Evolutionary conservation across 2,113 vertebrate species (phyloP).

Genomic region (Gambusia holbrooki): DNA sequence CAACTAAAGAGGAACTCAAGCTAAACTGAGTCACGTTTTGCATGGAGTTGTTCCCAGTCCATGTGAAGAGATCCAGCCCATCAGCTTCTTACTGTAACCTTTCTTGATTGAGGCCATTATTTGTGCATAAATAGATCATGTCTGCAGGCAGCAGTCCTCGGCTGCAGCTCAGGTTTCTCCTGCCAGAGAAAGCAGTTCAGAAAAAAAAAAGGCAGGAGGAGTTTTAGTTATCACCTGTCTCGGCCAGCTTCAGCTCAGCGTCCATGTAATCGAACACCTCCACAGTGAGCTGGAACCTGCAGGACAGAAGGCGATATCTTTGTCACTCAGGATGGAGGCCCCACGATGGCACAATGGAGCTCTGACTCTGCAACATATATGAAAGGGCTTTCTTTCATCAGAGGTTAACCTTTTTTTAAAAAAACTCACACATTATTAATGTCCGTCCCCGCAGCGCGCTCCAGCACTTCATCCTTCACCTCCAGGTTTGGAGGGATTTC

Average conservation of each 20-base stretch:
- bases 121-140: slow-evolving; percentile 57
- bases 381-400: slow-evolving; percentile 1
- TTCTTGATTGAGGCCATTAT: slow-evolving; percentile 8
- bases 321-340: slow-evolving; percentile 42
- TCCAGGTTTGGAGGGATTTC: slow-evolving; percentile 92
- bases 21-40: not conserved
- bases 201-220: slow-evolving; percentile 25
- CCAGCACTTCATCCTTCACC: slow-evolving; percentile 89
- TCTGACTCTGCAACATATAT: slow-evolving; percentile 10
- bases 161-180: slow-evolving; percentile 58
- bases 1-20: slow-evolving; percentile 11
- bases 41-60: not conserved
- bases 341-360: slow-evolving; percentile 10
- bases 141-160: slow-evolving; percentile 18
- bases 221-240: slow-evolving; percentile 85
- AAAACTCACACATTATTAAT: slow-evolving; percentile 94
- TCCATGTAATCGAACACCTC: slow-evolving; percentile 99
- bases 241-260: slow-evolving; percentile 89
- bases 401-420: not conserved
- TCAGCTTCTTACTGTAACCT: slow-evolving; percentile 18
- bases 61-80: slow-evolving; percentile 14
- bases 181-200: slow-evolving; percentile 47
- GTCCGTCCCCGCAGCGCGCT: slow-evolving; percentile 90
- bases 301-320: slow-evolving; percentile 57
- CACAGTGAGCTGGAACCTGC: slow-evolving; percentile 96